phyloP scores from a whole-genome alignment of 2,797 vertebrate species.

The Lindbergichthys nudifrons region DNA sequence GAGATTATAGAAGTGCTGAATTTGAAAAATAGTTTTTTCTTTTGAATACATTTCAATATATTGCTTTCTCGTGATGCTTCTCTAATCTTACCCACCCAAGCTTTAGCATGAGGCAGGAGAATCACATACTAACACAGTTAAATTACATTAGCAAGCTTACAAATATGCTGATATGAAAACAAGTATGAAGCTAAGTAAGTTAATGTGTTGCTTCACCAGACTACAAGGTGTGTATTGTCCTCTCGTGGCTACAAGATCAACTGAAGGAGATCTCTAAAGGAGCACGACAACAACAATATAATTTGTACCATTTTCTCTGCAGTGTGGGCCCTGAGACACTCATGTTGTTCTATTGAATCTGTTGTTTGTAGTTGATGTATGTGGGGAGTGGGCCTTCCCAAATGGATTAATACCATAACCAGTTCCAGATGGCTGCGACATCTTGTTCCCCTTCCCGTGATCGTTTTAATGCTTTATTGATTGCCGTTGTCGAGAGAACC shows the following conservation, averaged over 20 bases:
- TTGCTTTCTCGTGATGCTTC: too few species aligned
- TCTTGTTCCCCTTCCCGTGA: constrained; percentile 76
- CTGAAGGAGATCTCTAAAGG: constrained; percentile 26
- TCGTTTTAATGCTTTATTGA: constrained; percentile 84
- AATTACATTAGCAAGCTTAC: neutral
- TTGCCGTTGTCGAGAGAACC: constrained; percentile 71
- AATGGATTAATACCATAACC: constrained; percentile 80
- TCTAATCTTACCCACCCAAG: too few species aligned
- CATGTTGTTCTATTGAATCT: constrained; percentile 53
- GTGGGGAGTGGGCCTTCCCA: constrained; percentile 57
- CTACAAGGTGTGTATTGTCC: neutral
- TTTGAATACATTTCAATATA: too few species aligned
- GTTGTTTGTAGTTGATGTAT: constrained; percentile 67
- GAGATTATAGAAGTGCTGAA: too few species aligned
- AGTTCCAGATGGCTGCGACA: constrained; percentile 76
- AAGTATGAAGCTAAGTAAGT: neutral
- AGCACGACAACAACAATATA: constrained; percentile 45
- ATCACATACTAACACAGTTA: neutral
- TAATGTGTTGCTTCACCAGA: neutral
- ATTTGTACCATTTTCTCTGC: constrained; percentile 47
- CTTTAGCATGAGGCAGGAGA: neutral
- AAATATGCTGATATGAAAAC: neutral
- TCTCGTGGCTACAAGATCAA: constrained; percentile 27
- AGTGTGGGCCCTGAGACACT: constrained; percentile 32
- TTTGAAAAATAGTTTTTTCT: too few species aligned